Evolutionary conservation across 2,797 vertebrate species (phyloP).

Genomic region (Spheniscus humboldti): DNA sequence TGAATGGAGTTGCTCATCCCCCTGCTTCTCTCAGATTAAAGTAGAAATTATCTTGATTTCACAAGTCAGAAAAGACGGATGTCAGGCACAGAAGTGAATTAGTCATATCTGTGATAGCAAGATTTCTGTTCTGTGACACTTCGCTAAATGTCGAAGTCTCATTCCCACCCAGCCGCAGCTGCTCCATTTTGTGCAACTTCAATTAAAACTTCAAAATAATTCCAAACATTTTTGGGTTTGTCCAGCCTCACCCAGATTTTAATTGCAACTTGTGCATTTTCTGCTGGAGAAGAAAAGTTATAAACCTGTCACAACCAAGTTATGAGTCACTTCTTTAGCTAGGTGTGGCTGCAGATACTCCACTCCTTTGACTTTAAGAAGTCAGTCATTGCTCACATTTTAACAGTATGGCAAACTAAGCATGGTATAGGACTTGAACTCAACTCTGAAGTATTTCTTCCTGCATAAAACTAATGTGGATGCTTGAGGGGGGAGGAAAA

Average conservation of each 20-base stretch:
- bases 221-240: conserved; percentile 10
- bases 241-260: conserved; percentile 31
- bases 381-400: background rate
- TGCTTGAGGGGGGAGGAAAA: background rate
- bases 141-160: background rate
- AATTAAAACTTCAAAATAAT: background rate
- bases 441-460: background rate
- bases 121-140: background rate
- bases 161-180: background rate
- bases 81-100: background rate
- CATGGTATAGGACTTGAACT: background rate
- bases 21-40: background rate
- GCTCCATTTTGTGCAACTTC: background rate
- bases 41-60: background rate
- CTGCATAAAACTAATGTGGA: accelerated
- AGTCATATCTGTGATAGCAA: background rate
- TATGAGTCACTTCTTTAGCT: background rate
- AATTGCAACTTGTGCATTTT: conserved; percentile 2
- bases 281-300: background rate
- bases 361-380: background rate
- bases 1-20: background rate
- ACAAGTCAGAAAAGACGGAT: background rate
- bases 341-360: background rate
- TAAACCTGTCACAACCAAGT: background rate
- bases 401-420: background rate